Evolutionary conservation across 2,888 invertebrate genomes (phyloP), one percentile per base, ranked within the genome.

Genomic region (Drosophila formosana): DNA sequence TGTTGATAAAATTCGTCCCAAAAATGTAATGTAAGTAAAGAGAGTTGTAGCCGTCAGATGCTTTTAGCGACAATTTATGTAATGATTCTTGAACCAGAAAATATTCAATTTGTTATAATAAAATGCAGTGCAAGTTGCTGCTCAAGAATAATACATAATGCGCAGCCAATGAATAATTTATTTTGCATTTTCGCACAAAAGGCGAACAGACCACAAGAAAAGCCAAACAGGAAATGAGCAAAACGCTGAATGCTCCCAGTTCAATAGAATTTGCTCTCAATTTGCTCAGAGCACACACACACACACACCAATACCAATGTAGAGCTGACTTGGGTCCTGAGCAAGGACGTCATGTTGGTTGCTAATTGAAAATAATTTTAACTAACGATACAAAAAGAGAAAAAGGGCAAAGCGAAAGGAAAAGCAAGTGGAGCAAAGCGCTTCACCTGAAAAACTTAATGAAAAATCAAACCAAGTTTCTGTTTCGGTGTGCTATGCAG

Each of bases 281-380:
- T 43, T 50, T 41, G n/a, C 37, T 30, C 18, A 45, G 45, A 9
- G 13, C 23, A 45, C 18, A 56, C 11, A n/a, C 30, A 18, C 6
- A 53, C 13, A 28, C 26, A 8, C n/a, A 8, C 11, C 9, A 9
- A 18, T 47, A 25, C 26, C 46, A n/a, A 23, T 25, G 23, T 25
- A 41, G 37, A 47, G 32, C 30, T 50, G 52, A 0, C 8, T 50
- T 50, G 26, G 18, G 8, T 64, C 13, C 43, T 26, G 45, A 23
- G 30, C 39, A 51, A 50, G 52, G 39, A 57, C 56, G 39, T 53
- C 52, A 41, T 62, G 77, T 66, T 68, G 61, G 46, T 39, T 68
- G 81, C 89, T 85, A 85, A 85, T 85, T 85, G 84, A 85, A 85
- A 85, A 85, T 89, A 78, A 89, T 85, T 86, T 78, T 63, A 58